A percentile compares a stretch with the other conserved stretches of the same genome.
phyloP scores from a whole-genome alignment of 2,797 vertebrate species.

The Anguilla megastoma region DNA sequence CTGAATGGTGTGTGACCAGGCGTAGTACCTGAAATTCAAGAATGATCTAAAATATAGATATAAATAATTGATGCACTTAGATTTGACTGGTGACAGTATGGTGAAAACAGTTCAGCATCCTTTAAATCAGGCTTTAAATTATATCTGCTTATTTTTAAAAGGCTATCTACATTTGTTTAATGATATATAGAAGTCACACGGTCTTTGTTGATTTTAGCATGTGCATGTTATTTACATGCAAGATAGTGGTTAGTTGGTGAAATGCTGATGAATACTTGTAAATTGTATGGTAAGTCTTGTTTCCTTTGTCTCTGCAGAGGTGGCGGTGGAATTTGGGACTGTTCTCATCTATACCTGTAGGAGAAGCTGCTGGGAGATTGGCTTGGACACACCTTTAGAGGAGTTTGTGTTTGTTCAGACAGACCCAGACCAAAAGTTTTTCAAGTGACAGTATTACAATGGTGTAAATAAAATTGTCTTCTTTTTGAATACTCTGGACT shows the following conservation, averaged over 20 bases:
- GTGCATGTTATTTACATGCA: neutral
- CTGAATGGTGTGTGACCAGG: neutral
- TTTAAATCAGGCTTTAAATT: neutral
- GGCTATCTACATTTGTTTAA: neutral
- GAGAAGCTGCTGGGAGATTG: conserved; percentile 71
- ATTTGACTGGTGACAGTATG: neutral
- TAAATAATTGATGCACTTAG: neutral
- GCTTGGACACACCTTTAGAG: conserved; percentile 62
- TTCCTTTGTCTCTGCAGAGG: conserved; percentile 58
- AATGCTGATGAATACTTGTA: neutral
- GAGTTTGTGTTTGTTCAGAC: conserved; percentile 73
- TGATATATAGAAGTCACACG: neutral
- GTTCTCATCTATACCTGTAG: conserved; percentile 71
- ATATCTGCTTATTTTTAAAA: neutral
- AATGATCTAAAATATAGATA: neutral
- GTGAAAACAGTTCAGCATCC: neutral
- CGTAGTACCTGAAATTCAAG: neutral
- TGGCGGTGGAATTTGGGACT: conserved; percentile 75
- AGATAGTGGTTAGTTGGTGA: neutral
- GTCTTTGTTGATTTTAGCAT: neutral
- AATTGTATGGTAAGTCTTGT: neutral
- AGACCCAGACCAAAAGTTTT: conserved; percentile 74
- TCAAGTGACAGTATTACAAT: conserved; percentile 63
- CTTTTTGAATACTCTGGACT: neutral
- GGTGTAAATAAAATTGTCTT: neutral